phyloP scores from a whole-genome alignment of 2,888 invertebrate genomes.

The Chrysomela aeneicollis region DNA sequence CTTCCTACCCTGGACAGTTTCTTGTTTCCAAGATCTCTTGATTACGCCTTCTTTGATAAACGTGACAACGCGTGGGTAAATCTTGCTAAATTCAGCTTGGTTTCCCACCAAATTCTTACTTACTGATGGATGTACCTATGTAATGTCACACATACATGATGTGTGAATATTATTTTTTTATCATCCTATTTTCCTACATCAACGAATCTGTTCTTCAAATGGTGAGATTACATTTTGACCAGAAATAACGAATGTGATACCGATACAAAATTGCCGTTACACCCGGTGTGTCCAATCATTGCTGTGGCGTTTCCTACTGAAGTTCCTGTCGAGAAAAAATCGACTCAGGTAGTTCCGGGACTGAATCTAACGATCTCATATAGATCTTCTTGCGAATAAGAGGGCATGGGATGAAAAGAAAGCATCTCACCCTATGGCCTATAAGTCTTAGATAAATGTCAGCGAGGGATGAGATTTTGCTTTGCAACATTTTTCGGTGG shows the following conservation, averaged over 20 bases:
- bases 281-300: background rate
- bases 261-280: background rate
- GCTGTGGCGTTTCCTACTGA: background rate
- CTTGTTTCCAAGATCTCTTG: no score
- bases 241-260: background rate
- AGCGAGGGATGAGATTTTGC: background rate
- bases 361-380: conserved; percentile 17
- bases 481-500: background rate
- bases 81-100: no score
- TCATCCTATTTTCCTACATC: no score
- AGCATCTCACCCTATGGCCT: conserved; percentile 19
- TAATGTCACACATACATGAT: no score
- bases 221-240: no score
- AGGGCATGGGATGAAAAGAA: conserved; percentile 19
- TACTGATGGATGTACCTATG: no score
- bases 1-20: no score
- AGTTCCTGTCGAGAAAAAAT: conserved; percentile 20
- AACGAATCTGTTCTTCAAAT: no score
- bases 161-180: no score
- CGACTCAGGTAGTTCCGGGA: conserved; percentile 21
- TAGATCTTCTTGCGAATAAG: conserved; percentile 11
- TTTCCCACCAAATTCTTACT: no score
- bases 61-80: no score
- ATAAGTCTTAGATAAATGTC: conserved; percentile 2
- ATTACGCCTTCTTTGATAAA: no score